phyloP scores from a whole-genome alignment of 2,797 vertebrate genomes.

The Typhlichthys subterraneus region DNA sequence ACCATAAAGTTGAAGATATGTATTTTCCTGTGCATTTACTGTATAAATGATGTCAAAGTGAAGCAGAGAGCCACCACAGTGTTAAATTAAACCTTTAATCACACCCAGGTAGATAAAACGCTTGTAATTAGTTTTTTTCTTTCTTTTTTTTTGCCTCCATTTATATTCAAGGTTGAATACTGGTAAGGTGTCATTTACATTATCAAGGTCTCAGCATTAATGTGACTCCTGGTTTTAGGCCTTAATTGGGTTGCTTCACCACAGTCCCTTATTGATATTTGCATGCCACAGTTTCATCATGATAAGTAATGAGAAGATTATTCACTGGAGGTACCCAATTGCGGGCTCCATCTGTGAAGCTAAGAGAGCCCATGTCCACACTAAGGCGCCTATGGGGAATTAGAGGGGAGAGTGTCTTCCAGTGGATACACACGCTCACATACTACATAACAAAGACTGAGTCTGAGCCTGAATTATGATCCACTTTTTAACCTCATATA shows the following conservation, averaged over 20 bases:
- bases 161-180: slow-evolving; percentile 79
- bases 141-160: slow-evolving; percentile 42
- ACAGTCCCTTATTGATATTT: slow-evolving; percentile 83
- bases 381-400: slow-evolving; percentile 38
- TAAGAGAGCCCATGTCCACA: slow-evolving; percentile 51
- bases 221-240: slow-evolving; percentile 77
- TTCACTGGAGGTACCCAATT: slow-evolving; percentile 77
- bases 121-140: slow-evolving; percentile 63
- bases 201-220: slow-evolving; percentile 81
- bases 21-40: no score
- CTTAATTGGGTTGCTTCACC: slow-evolving; percentile 83
- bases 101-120: slow-evolving; percentile 58
- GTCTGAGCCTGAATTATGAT: slow-evolving; percentile 12
- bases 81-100: slow-evolving; percentile 54
- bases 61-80: slow-evolving; percentile 32
- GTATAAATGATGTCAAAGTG: no score
- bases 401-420: slow-evolving; percentile 25
- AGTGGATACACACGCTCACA: slow-evolving; percentile 30
- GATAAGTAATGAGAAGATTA: slow-evolving; percentile 85
- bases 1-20: background rate
- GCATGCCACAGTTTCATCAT: slow-evolving; percentile 83
- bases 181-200: slow-evolving; percentile 78
- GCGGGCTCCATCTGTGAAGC: slow-evolving; percentile 73
- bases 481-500: slow-evolving; percentile 27
- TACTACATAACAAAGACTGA: slow-evolving; percentile 7